Percentiles rank a stretch among this genome's conserved stretches.
These are phyloP conservation scores for Harpegnathos saltator DNA, from an alignment of 1,140 invertebrate species.

Conservation along the genomic window DNA sequence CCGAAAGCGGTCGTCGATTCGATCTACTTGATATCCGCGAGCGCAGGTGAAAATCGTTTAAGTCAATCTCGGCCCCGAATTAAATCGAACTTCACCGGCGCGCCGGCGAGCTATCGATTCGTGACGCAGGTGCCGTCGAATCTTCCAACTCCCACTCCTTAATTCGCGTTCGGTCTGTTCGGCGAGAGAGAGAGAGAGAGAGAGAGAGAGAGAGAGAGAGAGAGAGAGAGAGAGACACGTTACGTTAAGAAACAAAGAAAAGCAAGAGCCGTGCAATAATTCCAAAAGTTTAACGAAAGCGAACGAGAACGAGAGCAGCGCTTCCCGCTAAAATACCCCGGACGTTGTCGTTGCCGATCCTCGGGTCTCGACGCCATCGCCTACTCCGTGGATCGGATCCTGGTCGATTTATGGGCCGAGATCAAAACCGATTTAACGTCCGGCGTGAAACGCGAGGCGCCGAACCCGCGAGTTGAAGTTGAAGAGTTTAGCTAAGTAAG, in stretches of 20 bases:
- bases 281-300: too few species aligned
- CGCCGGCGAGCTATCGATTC: constrained; percentile 1
- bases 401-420: constrained; percentile 41
- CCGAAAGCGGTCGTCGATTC: constrained; percentile 1
- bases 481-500: constrained; percentile 1
- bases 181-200: too few species aligned
- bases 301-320: too few species aligned
- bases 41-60: constrained; percentile 14
- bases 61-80: constrained; percentile 50
- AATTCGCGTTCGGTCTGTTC: too few species aligned
- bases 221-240: too few species aligned
- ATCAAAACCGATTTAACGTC: constrained; percentile 43
- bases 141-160: neutral
- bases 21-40: constrained; percentile 48
- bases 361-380: neutral
- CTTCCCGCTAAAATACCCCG: too few species aligned
- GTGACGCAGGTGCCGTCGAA: neutral
- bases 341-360: neutral
- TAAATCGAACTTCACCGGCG: constrained; percentile 33
- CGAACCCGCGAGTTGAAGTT: neutral
- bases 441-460: too few species aligned
- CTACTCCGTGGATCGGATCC: neutral
- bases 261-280: too few species aligned
- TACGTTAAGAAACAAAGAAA: too few species aligned
- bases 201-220: too few species aligned